phyloP scores from a whole-genome alignment of 2,888 invertebrate species.

The Leptarthrus brevirostris region DNA sequence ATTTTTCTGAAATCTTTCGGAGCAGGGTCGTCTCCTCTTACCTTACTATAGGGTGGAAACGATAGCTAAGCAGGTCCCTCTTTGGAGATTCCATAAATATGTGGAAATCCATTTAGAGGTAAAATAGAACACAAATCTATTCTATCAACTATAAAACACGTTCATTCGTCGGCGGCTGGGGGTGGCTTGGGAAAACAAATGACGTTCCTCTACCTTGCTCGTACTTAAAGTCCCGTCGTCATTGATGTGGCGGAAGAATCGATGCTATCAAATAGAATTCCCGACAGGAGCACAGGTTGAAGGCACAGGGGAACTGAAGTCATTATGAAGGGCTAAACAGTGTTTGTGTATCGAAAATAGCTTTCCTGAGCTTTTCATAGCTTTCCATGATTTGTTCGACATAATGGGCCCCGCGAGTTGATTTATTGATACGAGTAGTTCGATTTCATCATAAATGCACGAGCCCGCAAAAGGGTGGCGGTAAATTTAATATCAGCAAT shows the following conservation, averaged over 20 bases:
- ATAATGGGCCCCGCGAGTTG: conserved; percentile 47
- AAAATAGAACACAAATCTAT: conserved; percentile 23
- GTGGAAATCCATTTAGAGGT: conserved; percentile 5
- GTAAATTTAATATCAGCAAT: conserved; percentile 1
- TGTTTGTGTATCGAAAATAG: conserved; percentile 43
- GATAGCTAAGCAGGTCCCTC: too few species aligned
- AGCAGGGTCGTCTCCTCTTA: too few species aligned
- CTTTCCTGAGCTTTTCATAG: conserved; percentile 42
- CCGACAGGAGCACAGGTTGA: neutral
- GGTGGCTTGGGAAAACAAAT: neutral
- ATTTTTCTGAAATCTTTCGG: too few species aligned
- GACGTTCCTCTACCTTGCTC: too few species aligned
- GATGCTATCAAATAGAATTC: conserved; percentile 8
- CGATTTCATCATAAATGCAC: conserved; percentile 17
- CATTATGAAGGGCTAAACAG: conserved; percentile 6
- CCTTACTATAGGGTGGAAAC: too few species aligned
- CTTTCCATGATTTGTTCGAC: conserved; percentile 42
- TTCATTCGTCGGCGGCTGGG: neutral
- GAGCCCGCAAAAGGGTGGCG: neutral
- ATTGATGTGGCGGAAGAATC: neutral
- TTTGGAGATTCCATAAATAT: conserved; percentile 6
- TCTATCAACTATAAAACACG: conserved; percentile 16
- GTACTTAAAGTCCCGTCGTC: neutral
- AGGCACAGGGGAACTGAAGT: neutral
- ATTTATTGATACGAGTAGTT: conserved; percentile 44